phyloP scores from a whole-genome alignment of 2,888 invertebrate genomes.

The Polyploca ridens region DNA sequence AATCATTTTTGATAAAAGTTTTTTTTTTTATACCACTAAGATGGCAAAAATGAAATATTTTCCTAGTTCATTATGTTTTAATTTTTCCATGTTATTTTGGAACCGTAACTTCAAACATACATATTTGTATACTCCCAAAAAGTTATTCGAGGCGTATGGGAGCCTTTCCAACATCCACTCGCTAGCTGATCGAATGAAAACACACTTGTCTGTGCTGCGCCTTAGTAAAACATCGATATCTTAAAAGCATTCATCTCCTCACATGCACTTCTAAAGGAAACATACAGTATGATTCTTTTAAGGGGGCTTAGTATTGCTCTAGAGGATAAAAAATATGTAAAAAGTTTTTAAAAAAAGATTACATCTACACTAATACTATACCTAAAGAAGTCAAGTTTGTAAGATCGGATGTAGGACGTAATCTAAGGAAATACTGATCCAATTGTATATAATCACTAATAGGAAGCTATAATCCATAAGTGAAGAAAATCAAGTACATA shows the following conservation, averaged over 20 bases:
- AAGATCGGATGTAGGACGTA: too few species aligned
- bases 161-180: constrained; percentile 23
- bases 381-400: too few species aligned
- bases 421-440: too few species aligned
- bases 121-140: background rate
- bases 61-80: too few species aligned
- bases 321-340: background rate
- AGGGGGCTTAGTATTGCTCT: background rate
- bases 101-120: background rate
- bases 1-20: too few species aligned
- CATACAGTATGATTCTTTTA: constrained; percentile 10
- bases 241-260: constrained; percentile 34
- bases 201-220: constrained; percentile 52
- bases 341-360: too few species aligned
- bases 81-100: background rate
- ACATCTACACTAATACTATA: too few species aligned
- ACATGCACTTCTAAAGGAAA: constrained; percentile 37
- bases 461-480: too few species aligned
- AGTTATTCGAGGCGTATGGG: background rate
- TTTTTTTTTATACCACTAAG: too few species aligned
- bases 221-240: constrained; percentile 58
- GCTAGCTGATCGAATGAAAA: constrained; percentile 63
- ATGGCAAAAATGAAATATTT: too few species aligned
- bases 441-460: too few species aligned
- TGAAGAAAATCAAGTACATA: too few species aligned